Percentiles rank a stretch among this genome's conserved stretches.
Evolutionary conservation across 2,113 vertebrate species (phyloP).

Genomic region (Xyliphius kryptos): DNA sequence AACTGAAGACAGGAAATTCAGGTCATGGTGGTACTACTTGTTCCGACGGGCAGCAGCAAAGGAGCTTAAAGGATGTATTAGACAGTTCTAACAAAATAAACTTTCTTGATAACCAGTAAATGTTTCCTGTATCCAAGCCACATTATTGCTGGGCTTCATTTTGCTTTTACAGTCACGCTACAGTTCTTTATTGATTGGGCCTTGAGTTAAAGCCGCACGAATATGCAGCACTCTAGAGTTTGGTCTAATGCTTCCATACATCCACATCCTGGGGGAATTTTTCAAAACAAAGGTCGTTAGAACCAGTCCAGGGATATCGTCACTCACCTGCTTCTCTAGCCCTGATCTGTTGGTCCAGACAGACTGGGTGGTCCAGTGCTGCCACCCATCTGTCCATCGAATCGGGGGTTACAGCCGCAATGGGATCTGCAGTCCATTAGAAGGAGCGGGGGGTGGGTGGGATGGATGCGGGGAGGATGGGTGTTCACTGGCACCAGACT

Average conservation of each 20-base stretch:
- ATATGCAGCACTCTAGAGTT: no score
- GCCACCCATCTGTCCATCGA: conserved; percentile 23
- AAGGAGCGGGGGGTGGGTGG: neutral
- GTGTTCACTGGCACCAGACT: conserved; percentile 8
- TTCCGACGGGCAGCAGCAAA: neutral
- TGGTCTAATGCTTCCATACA: neutral
- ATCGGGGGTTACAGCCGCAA: conserved; percentile 13
- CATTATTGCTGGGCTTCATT: neutral
- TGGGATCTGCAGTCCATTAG: conserved; percentile 12
- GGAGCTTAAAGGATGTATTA: neutral
- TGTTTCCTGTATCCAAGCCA: neutral
- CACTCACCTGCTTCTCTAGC: conserved; percentile 51
- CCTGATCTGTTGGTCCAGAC: conserved; percentile 46
- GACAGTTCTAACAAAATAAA: conserved; percentile 9
- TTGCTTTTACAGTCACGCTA: neutral
- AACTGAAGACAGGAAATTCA: conserved; percentile 34
- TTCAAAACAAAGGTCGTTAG: conserved; percentile 2
- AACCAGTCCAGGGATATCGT: conserved; percentile 6
- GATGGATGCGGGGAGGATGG: neutral
- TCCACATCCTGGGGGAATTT: conserved; percentile 7
- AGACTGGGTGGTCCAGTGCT: conserved; percentile 24
- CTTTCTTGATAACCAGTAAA: neutral
- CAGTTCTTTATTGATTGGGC: conserved; percentile 2
- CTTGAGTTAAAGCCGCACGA: no score
- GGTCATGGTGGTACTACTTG: neutral